A percentile compares a stretch with the other conserved stretches of the same genome.
Conservation (phyloP, 1,140 invertebrate genomes). For the Aphelinus atriplicis region DNA sequence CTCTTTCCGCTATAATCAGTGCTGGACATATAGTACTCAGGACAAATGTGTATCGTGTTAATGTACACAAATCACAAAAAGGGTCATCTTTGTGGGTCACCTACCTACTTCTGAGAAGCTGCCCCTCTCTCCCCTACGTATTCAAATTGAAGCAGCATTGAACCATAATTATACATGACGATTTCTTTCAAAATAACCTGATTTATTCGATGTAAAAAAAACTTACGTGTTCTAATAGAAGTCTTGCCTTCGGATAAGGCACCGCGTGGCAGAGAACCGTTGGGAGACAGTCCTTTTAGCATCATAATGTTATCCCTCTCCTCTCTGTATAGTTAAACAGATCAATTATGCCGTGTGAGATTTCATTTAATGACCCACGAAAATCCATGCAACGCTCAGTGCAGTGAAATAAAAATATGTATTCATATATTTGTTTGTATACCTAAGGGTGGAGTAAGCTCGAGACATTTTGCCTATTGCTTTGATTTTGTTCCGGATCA, state of each 20-base stretch:
- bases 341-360: not conserved
- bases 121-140: no score
- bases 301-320: constrained; percentile 32
- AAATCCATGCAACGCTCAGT: not conserved
- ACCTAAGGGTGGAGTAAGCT: constrained; percentile 24
- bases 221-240: not conserved
- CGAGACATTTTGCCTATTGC: constrained; percentile 33
- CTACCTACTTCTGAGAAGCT: no score
- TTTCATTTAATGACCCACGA: not conserved
- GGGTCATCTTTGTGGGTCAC: no score
- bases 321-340: constrained; percentile 15
- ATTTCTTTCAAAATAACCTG: not conserved
- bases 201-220: not conserved
- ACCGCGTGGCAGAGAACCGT: constrained; percentile 22
- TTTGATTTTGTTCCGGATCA: constrained; percentile 29
- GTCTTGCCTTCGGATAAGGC: constrained; percentile 24
- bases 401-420: no score
- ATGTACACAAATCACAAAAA: no score
- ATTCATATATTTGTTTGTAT: not conserved
- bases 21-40: no score
- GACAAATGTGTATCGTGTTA: no score
- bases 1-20: no score
- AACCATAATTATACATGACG: not conserved
- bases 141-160: no score
- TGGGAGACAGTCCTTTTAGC: constrained; percentile 32